Evolutionary conservation across 2,888 invertebrate genomes (phyloP), one percentile per base, ranked within the genome.

Genomic region (Macrosiphum euphorbiae): DNA sequence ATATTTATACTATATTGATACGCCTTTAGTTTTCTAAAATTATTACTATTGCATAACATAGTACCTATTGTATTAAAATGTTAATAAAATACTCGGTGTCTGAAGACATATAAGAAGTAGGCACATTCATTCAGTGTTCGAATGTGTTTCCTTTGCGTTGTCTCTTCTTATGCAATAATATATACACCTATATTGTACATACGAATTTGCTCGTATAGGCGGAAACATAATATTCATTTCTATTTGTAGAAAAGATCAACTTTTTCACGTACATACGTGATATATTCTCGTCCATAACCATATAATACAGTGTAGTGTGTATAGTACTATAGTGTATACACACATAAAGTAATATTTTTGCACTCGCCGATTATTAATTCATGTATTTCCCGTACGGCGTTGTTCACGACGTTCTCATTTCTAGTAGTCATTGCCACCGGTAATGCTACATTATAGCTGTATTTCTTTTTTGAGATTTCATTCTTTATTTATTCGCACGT

Each of bases 321-420:
- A 58, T 58, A 58, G 47, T 47, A 47, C 47, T 47, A 47, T 47
- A 47, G 47, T n/a, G 16, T 67, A 67, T 35, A 78, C 35, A 20
- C 8, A 78, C 35, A 78, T 52, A 35, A 35, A 50, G 87, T 50
- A 50, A 88, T 35, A 88, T 52, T 52, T 78, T 78, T 88, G 50
- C 52, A 28, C 52, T 52, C n/a, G n/a, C 35, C 10, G 20, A 88
- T 88, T 88, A 88, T 52, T 88, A 50, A 52, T 88, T 47, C 44
- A 86, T 35, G 78, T 50, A 86, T 16, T 47, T 16, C 26, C 26
- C 28, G 7, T 16, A 78, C 86, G 50, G 11, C n/a, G 44, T 61
- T 47, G 26, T 90, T 90, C 90, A 67, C 61, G 90, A 67, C 47
- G 61, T 67, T 67, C 90, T 90, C n/a, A 61, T 47, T 52, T 89